Evolutionary conservation across 2,888 invertebrate species (phyloP).

Genomic region (Cloeon dipterum): DNA sequence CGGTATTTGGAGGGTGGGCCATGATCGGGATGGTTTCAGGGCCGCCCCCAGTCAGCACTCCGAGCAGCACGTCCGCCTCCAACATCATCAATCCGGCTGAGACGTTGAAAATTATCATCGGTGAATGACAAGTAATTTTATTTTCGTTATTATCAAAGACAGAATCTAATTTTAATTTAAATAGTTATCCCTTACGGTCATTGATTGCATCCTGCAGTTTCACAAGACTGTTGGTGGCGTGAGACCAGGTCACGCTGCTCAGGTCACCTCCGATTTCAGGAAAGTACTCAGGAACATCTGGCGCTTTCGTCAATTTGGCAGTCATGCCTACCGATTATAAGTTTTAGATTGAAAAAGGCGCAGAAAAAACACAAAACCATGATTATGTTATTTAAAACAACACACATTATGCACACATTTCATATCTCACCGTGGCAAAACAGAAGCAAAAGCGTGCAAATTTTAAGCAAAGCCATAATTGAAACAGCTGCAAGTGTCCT

Average conservation of each 20-base stretch:
- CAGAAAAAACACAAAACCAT: slow-evolving; percentile 4
- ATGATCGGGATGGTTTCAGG: slow-evolving; percentile 43
- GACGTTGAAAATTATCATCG: slow-evolving; percentile 5
- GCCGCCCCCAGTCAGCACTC: slow-evolving; percentile 19
- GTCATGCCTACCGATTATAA: neutral
- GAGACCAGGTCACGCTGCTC: slow-evolving; percentile 58
- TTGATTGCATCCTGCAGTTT: slow-evolving; percentile 33
- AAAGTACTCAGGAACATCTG: slow-evolving; percentile 19
- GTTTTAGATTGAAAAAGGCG: neutral
- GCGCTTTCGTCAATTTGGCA: neutral
- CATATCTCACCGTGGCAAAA: too few species aligned
- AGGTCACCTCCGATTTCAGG: slow-evolving; percentile 31
- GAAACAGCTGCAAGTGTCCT: too few species aligned
- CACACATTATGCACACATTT: too few species aligned
- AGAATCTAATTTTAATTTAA: neutral
- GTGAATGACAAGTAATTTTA: slow-evolving; percentile 6
- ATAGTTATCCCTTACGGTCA: slow-evolving; percentile 7
- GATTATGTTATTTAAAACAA: slow-evolving; percentile 4
- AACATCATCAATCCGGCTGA: slow-evolving; percentile 50
- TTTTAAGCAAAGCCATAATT: too few species aligned
- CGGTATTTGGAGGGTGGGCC: slow-evolving; percentile 56
- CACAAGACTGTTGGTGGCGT: slow-evolving; percentile 53
- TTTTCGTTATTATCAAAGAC: too few species aligned
- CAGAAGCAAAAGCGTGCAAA: too few species aligned
- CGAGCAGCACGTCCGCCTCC: slow-evolving; percentile 64